Conservation (phyloP, 2,888 invertebrate genomes). For the Cephus spinipes region DNA sequence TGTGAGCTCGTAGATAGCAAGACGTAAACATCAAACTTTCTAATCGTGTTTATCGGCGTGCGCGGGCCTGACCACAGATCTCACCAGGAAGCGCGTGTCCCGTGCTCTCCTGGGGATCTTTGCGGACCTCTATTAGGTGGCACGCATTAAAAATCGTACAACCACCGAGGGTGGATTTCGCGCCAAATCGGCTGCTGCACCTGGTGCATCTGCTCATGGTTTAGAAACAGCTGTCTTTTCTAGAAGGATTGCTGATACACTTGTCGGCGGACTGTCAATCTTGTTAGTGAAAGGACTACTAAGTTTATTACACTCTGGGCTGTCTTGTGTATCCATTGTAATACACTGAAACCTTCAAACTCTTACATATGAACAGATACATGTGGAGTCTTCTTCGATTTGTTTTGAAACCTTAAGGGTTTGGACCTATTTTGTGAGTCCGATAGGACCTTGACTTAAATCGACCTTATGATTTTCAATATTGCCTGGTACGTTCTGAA, state of each 20-base stretch:
- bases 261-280: background rate
- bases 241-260: background rate
- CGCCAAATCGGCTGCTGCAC: constrained; percentile 53
- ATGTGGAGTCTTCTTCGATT: background rate
- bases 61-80: constrained; percentile 7
- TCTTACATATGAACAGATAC: background rate
- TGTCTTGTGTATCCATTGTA: background rate
- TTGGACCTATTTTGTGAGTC: background rate
- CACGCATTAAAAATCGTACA: background rate
- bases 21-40: constrained; percentile 56
- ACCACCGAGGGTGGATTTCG: constrained; percentile 37
- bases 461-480: background rate
- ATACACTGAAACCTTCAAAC: background rate
- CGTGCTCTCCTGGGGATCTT: background rate
- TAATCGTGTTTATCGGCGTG: constrained; percentile 39
- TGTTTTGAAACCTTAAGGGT: background rate
- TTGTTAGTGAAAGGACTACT: background rate
- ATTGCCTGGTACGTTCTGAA: background rate
- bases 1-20: constrained; percentile 39
- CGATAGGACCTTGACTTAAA: background rate
- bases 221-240: constrained; percentile 54
- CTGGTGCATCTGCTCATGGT: constrained; percentile 48
- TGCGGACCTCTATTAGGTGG: background rate
- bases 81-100: background rate
- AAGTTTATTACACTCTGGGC: background rate